Percentiles rank a stretch among this genome's conserved stretches.
phyloP scores from a whole-genome alignment of 2,888 invertebrate species.

The Troilus luridus region DNA sequence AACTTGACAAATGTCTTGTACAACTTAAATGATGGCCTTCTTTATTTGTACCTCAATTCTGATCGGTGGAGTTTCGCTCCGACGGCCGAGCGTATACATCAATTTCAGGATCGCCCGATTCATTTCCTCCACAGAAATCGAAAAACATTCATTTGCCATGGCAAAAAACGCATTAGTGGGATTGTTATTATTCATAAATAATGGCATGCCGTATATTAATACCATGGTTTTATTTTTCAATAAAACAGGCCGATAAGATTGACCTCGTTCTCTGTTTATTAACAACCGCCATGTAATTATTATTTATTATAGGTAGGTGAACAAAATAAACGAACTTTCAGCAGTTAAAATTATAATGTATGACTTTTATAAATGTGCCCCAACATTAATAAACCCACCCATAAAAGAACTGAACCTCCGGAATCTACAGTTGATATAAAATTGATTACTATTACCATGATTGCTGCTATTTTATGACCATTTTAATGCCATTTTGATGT shows the following conservation, averaged over 20 bases:
- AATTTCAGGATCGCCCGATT: not conserved
- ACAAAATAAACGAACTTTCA: not conserved
- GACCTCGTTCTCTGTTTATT: not conserved
- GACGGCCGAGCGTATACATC: not conserved
- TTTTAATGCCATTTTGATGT: not conserved
- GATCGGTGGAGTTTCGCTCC: not conserved
- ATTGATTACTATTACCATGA: not conserved
- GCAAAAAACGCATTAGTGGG: not conserved
- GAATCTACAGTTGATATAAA: not conserved
- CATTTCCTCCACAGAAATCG: conserved; percentile 5
- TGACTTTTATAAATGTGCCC: too few relatives aligned
- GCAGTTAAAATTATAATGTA: not conserved
- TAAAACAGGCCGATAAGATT: not conserved
- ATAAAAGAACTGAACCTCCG: not conserved
- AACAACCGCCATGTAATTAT: not conserved
- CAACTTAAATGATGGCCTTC: not conserved
- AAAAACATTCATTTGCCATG: not conserved
- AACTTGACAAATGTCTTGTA: not conserved
- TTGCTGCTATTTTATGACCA: not conserved
- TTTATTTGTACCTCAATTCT: conserved; percentile 17
- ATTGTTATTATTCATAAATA: not conserved
- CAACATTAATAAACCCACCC: not conserved
- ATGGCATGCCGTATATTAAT: not conserved
- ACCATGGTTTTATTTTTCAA: not conserved
- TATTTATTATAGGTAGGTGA: not conserved